phyloP scores from a whole-genome alignment of 2,113 vertebrate genomes.

The Chionodraco myersi region DNA sequence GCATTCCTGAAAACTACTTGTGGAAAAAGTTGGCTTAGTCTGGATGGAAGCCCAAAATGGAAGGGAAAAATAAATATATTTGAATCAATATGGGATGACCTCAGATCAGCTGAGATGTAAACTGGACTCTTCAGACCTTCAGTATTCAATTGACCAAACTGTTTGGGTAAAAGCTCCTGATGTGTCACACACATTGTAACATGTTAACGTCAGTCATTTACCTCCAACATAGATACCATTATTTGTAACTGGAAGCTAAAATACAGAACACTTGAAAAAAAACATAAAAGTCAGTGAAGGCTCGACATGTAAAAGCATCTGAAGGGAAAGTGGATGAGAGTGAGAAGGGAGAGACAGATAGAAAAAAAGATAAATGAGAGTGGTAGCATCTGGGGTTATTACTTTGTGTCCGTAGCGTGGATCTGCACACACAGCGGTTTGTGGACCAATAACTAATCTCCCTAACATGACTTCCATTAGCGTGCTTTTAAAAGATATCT shows the following conservation, averaged over 20 bases:
- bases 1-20: not conserved
- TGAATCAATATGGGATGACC: not conserved
- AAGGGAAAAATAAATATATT: not conserved
- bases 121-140: not conserved
- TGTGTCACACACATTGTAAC: not conserved
- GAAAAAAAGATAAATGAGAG: conserved; percentile 39
- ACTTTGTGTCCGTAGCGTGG: conserved; percentile 37
- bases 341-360: not conserved
- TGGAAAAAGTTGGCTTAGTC: not conserved
- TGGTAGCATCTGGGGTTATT: conserved; percentile 44
- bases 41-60: not conserved
- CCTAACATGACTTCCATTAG: conserved; percentile 66
- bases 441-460: conserved; percentile 62
- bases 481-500: conserved; percentile 67
- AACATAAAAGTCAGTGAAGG: not conserved
- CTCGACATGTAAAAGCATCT: conserved; percentile 6
- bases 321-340: not conserved
- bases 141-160: not conserved
- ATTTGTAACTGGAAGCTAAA: not conserved
- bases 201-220: not conserved
- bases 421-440: conserved; percentile 65
- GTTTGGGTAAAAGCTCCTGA: not conserved
- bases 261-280: conserved; percentile 2
- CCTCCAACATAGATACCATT: not conserved
- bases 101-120: conserved; percentile 8